Evolutionary conservation across 1,140 invertebrate genomes (phyloP), one percentile per base, ranked within the genome.

Genomic region (Venturia canescens): DNA sequence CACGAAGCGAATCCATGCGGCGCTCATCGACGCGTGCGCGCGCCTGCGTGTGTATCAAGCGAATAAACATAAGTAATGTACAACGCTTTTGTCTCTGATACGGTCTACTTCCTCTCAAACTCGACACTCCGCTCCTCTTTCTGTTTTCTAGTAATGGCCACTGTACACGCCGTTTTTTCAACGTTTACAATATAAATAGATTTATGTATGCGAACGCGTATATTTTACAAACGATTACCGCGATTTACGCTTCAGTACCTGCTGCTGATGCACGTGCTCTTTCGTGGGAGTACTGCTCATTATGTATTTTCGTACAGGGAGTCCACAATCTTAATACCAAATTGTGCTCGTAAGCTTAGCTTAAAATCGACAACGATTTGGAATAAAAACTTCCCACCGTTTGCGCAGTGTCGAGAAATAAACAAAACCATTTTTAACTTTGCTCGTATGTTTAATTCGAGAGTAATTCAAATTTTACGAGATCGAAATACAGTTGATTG

Each of bases 171-270:
- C n/a, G 21, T 57, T 57, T 57, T 57, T 57, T 57, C 21, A 9
- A 57, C 60, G 21, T 57, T 21, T 66, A 66, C 60, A 66, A 66
- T 66, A 74, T 74, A 74, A 27, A 74, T 38, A 57, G 44, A 74
- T 74, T 57, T 74, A 57, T 74, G 71, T 74, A 74, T 29, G 15
- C 71, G 23, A 53, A 29, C 6, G 21, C 44, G 26, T 74, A 74
- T 74, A 57, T 74, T 74, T 74, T 48, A 74, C 71, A 57, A 74
- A 74, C 71, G 71, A 74, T 74, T 74, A 74, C 48, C 60, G 71
- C 71, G 48, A 74, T 74, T 74, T 74, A 74, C 48, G 71, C 48
- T 74, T 74, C 71, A 74, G 71, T 74, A 74, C 71, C 71, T 74
- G 71, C 71, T 74, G 71, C 71, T 74, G 71, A 48, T 74, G 71